Evolutionary conservation across 2,888 invertebrate species (phyloP).

Genomic region (Hydriomena furcata): DNA sequence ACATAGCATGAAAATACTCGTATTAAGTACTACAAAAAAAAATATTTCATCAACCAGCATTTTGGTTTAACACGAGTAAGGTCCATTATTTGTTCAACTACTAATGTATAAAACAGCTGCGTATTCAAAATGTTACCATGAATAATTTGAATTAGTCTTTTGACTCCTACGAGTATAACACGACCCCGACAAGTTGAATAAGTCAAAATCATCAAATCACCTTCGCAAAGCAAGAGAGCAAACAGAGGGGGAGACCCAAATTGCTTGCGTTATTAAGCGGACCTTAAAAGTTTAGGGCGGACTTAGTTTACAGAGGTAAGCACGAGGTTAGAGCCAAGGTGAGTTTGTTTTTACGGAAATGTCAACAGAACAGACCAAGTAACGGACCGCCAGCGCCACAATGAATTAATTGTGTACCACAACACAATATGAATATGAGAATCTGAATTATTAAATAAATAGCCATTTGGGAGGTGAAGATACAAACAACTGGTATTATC

Average conservation of each 20-base stretch:
- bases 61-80: background rate
- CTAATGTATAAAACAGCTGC: conserved; percentile 7
- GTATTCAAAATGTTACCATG: background rate
- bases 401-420: conserved; percentile 45
- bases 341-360: conserved; percentile 72
- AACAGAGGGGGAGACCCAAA: conserved; percentile 77
- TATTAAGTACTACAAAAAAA: too few relatives aligned
- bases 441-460: conserved; percentile 14
- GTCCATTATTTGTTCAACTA: background rate
- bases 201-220: conserved; percentile 83
- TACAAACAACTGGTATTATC: conserved; percentile 9
- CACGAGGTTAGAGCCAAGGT: conserved; percentile 65
- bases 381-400: conserved; percentile 36
- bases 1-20: too few relatives aligned
- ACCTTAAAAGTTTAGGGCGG: conserved; percentile 80
- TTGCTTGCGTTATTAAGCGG: conserved; percentile 80
- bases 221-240: conserved; percentile 75
- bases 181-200: conserved; percentile 71
- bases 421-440: conserved; percentile 14
- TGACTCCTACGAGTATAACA: conserved; percentile 41
- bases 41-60: background rate
- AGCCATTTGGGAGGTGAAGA: conserved; percentile 9
- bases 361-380: conserved; percentile 65
- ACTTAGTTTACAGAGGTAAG: conserved; percentile 77
- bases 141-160: conserved; percentile 35